phyloP scores from a whole-genome alignment of 2,888 invertebrate species.

The Ectemnius cavifrons region DNA sequence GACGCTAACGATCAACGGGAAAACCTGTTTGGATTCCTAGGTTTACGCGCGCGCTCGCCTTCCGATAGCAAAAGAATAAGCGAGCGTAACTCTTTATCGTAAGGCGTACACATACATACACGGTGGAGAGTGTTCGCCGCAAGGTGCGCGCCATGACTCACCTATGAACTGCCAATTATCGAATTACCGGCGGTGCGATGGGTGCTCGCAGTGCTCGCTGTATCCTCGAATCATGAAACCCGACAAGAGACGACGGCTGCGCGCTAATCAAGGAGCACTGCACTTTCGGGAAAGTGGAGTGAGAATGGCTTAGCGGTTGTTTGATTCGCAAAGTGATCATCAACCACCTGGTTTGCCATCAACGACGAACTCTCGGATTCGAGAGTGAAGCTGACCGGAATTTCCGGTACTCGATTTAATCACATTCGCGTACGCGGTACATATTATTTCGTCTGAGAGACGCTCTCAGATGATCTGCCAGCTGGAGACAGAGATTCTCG shows the following conservation, averaged over 20 bases:
- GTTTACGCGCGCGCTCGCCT: slow-evolving; percentile 1
- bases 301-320: background rate
- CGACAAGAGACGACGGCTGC: slow-evolving; percentile 18
- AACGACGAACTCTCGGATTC: background rate
- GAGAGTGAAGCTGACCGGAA: background rate
- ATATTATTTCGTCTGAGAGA: background rate
- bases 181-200: background rate
- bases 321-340: background rate
- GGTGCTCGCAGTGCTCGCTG: background rate
- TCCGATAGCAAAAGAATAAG: slow-evolving; percentile 30
- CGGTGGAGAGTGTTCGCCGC: background rate
- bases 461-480: background rate
- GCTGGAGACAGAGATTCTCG: background rate
- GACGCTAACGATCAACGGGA: slow-evolving; percentile 18
- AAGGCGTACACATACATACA: slow-evolving; percentile 14
- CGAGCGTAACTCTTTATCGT: slow-evolving; percentile 26
- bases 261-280: slow-evolving; percentile 1
- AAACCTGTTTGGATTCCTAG: slow-evolving; percentile 39
- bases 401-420: background rate
- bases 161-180: slow-evolving; percentile 2
- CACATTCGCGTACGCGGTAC: background rate
- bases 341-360: background rate
- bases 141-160: slow-evolving; percentile 34
- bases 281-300: slow-evolving; percentile 8
- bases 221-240: slow-evolving; percentile 22